Conservation (phyloP, 2,797 vertebrate species). For the Uromys caudimaculatus region DNA sequence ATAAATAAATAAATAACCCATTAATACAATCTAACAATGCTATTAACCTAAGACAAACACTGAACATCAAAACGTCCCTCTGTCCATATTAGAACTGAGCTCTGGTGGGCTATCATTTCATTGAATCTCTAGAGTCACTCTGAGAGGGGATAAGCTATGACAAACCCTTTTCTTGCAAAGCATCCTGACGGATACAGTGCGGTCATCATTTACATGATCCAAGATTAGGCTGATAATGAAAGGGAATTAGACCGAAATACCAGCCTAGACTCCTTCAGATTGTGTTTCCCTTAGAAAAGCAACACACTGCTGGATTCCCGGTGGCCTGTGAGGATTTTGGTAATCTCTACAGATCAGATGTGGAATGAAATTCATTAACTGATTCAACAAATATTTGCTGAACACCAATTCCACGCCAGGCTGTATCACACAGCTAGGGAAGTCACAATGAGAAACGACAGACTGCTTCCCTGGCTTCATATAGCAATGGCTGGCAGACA, state of each 20-base stretch:
- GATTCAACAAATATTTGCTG: slow-evolving; percentile 59
- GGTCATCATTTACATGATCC: slow-evolving; percentile 72
- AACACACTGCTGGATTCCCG: slow-evolving; percentile 5
- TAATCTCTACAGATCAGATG: slow-evolving; percentile 55
- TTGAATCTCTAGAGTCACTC: slow-evolving; percentile 67
- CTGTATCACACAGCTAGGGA: background rate
- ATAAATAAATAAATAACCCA: too few relatives aligned
- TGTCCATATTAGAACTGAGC: slow-evolving; percentile 50
- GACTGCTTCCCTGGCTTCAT: background rate
- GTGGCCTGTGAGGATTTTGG: slow-evolving; percentile 56
- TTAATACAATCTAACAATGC: slow-evolving; percentile 52
- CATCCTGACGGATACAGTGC: slow-evolving; percentile 54
- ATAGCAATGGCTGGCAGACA: background rate
- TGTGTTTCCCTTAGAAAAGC: slow-evolving; percentile 55
- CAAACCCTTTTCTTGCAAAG: slow-evolving; percentile 41
- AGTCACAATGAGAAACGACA: background rate
- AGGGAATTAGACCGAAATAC: slow-evolving; percentile 69
- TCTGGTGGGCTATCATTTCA: slow-evolving; percentile 68
- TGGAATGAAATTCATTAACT: slow-evolving; percentile 69
- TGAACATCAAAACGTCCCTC: slow-evolving; percentile 56
- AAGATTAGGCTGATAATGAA: slow-evolving; percentile 75
- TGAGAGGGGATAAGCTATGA: background rate
- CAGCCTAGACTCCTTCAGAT: background rate
- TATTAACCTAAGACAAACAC: slow-evolving; percentile 67
- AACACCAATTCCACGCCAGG: slow-evolving; percentile 20